Conservation (phyloP, 2,113 vertebrate species). For the Tonatia bakeri region DNA sequence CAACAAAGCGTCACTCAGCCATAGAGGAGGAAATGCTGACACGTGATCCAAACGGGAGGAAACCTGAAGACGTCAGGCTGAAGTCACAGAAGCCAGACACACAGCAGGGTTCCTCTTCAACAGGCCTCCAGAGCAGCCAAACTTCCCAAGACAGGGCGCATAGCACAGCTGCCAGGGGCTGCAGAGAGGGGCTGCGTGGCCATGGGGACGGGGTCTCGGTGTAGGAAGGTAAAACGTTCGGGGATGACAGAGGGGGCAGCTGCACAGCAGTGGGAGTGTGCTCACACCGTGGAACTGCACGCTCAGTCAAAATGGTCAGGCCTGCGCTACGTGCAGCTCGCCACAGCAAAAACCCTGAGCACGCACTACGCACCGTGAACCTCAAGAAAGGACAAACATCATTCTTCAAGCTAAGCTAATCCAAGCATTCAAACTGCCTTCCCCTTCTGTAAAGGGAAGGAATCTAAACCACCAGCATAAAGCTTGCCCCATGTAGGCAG, state of each 20-base stretch:
- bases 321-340: not conserved
- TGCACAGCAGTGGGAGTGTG: not conserved
- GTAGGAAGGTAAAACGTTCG: not conserved
- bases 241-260: not conserved
- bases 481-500: not conserved
- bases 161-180: not conserved
- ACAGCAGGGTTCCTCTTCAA: not conserved
- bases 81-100: not conserved
- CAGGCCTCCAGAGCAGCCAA: not conserved
- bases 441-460: not conserved
- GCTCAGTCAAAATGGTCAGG: not conserved
- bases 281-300: not conserved
- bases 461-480: not conserved
- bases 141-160: not conserved
- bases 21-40: not conserved
- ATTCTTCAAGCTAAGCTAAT: not conserved
- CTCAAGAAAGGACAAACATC: not conserved
- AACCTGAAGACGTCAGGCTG: not conserved
- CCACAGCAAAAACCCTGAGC: not conserved
- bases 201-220: too few relatives aligned
- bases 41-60: not conserved
- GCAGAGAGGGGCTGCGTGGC: too few relatives aligned
- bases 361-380: not conserved
- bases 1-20: not conserved
- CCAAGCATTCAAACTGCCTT: not conserved